Evolutionary conservation across 2,113 vertebrate species (phyloP), one percentile per base, ranked within the genome.

Genomic region (Amazona vittata): DNA sequence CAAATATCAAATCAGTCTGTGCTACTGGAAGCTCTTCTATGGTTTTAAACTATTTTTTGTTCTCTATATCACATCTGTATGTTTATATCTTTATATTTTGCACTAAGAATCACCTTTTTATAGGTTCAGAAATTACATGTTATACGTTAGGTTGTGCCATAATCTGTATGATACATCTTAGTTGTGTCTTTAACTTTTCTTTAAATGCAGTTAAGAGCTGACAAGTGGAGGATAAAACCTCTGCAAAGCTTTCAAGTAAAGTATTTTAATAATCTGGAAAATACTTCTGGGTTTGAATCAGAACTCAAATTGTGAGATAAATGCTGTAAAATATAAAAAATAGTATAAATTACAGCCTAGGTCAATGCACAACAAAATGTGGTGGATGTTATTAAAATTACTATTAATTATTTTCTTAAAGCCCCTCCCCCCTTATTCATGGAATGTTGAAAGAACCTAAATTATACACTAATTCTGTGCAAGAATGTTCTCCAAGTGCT

Each of bases 1-100:
- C 35, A 75, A 94, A 91, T 84, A 16, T 67, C 70, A 82, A 71
- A 78, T 77, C 28, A 69, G 28, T n/a, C 62, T 83, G 20, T 71
- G 50, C 35, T 75, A 46, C 9, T 71, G 33, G 78, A 70, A 83
- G 13, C 20, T 81, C 7, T 71, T 71, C 21, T n/a, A 5, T 2
- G 2, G 2, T 70, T 69, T 10, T 49, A 43, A 78, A 29, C 3
- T 5, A 8, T 52, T 62, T 3, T 10, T 44, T 68, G 0, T 76
- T 71, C 17, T 69, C 55, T 83, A 3, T 86, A 39, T 57, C 25
- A 49, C 12, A 46, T 63, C 53, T 88, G 5, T 37, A 10, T 73
- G 3, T 83, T 85, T 71, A 33, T 35, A 73, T 50, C 15, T 46
- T 70, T 29, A 4, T 69, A 9, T 82, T 76, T 86, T 89, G 10